Evolutionary conservation across 2,888 invertebrate species (phyloP).

Genomic region (Pristionchus maxplancki): DNA sequence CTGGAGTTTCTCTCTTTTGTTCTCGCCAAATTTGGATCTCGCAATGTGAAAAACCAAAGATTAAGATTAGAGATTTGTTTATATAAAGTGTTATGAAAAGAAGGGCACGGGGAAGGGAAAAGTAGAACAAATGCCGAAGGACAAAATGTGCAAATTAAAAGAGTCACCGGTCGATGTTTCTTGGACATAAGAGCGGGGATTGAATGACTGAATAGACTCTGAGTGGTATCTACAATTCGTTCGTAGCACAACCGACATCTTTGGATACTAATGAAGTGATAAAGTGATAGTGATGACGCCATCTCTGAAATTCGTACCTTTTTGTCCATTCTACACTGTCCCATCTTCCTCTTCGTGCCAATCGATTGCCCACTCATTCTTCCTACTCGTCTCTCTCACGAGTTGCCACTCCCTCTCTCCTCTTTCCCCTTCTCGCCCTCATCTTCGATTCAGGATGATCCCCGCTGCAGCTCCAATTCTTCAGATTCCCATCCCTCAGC

Average conservation of each 20-base stretch:
- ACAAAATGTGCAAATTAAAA: background rate
- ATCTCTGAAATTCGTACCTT: no score
- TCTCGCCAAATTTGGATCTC: background rate
- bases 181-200: slow-evolving; percentile 15
- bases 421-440: no score
- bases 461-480: no score
- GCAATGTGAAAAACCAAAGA: background rate
- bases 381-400: no score
- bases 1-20: background rate
- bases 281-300: no score
- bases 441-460: no score
- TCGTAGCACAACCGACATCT: slow-evolving; percentile 38
- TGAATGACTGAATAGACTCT: slow-evolving; percentile 10
- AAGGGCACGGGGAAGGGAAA: background rate
- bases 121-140: background rate
- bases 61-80: background rate
- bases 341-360: no score
- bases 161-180: slow-evolving; percentile 28
- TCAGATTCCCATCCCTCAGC: no score
- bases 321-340: no score
- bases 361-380: no score
- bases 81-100: background rate
- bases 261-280: background rate
- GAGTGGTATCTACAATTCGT: slow-evolving; percentile 31
- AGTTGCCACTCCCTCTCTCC: no score